A percentile compares a stretch with the other conserved stretches of the same genome.
These are phyloP conservation scores for Catocala fraxini DNA, from an alignment of 2,888 invertebrate species.

Conservation along the genomic window DNA sequence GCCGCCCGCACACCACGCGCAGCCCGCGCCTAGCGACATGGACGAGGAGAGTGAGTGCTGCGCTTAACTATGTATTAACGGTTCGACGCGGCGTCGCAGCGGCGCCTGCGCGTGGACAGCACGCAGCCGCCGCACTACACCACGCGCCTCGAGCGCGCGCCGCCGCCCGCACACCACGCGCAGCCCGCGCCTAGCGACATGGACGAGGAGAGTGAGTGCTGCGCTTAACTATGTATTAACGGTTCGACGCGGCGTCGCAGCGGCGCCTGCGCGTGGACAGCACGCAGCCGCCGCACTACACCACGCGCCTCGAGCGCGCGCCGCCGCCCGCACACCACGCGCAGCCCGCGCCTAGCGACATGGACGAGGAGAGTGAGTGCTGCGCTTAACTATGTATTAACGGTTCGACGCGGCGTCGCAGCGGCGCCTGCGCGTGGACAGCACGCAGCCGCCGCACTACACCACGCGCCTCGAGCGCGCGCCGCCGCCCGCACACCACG, in stretches of 20 bases:
- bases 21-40: conserved; percentile 2
- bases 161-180: not conserved
- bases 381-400: conserved; percentile 13
- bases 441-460: conserved; percentile 50
- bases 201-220: conserved; percentile 38
- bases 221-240: conserved; percentile 13
- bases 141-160: conserved; percentile 65
- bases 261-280: conserved; percentile 14
- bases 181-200: not conserved
- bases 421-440: no score
- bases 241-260: no score
- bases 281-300: conserved; percentile 47
- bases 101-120: conserved; percentile 65
- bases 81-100: conserved; percentile 28
- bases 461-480: conserved; percentile 10
- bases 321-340: not conserved
- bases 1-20: conserved; percentile 32
- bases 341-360: not conserved
- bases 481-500: not conserved
- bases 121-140: conserved; percentile 67
- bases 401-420: no score
- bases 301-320: conserved; percentile 12
- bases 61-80: no score
- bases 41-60: conserved; percentile 31
- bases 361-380: conserved; percentile 38